These are phyloP conservation scores for Ips nitidus DNA, from an alignment of 1,140 invertebrate species.

Conservation along the genomic window DNA sequence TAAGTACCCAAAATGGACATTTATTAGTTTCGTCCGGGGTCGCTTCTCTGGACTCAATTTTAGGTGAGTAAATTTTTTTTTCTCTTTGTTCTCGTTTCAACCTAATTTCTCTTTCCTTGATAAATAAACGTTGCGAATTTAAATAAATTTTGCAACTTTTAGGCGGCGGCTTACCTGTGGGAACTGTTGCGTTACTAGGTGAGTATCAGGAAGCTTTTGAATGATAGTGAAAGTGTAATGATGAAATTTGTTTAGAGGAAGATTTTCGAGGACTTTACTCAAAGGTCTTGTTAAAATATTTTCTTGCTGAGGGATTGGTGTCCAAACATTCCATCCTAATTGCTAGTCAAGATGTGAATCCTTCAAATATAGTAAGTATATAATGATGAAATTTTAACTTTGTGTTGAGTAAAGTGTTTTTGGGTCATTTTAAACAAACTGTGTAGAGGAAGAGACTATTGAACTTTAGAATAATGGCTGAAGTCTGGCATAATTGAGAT, in stretches of 20 bases:
- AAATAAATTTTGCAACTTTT: conserved; percentile 32
- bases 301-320: conserved; percentile 76
- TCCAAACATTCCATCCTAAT: conserved; percentile 71
- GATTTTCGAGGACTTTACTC: conserved; percentile 75
- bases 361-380: conserved; percentile 61
- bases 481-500: no score
- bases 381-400: conserved; percentile 16
- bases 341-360: conserved; percentile 70
- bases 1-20: conserved; percentile 67
- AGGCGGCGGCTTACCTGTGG: conserved; percentile 64
- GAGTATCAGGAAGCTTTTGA: conserved; percentile 37
- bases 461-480: no score
- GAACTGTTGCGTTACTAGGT: conserved; percentile 62
- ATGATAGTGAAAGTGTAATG: conserved; percentile 12
- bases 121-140: neutral
- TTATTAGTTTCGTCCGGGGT: conserved; percentile 70
- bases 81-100: conserved; percentile 33
- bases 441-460: neutral
- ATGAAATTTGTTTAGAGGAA: conserved; percentile 66
- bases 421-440: neutral
- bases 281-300: conserved; percentile 77
- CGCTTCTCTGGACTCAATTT: conserved; percentile 67
- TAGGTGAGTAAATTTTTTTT: conserved; percentile 56
- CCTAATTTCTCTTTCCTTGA: conserved; percentile 1
- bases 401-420: neutral